Conservation (phyloP, 2,888 invertebrate species). For the Chironomus riparius region DNA sequence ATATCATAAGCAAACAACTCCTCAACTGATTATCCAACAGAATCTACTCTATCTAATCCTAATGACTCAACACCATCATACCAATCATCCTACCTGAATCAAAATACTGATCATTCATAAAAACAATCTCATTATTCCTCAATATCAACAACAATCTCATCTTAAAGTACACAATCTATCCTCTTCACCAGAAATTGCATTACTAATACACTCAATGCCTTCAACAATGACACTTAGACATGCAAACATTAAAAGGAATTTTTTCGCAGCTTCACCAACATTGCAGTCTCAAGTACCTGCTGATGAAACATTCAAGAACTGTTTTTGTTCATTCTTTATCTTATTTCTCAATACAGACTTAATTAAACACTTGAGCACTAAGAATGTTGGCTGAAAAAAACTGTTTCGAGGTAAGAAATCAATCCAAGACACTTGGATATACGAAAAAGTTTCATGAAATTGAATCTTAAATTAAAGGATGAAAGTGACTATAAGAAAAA, state of each 20-base stretch:
- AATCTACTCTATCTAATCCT: too few relatives aligned
- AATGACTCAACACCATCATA: too few relatives aligned
- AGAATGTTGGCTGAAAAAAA: too few relatives aligned
- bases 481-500: too few relatives aligned
- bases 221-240: neutral
- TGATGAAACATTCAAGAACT: slow-evolving; percentile 2
- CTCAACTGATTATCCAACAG: too few relatives aligned
- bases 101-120: too few relatives aligned
- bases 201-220: neutral
- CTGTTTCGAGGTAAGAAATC: too few relatives aligned
- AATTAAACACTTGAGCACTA: neutral
- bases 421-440: too few relatives aligned
- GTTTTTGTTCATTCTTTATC: neutral
- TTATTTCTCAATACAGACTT: neutral
- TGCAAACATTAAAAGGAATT: neutral
- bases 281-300: slow-evolving; percentile 15
- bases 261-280: neutral
- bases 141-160: neutral
- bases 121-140: neutral
- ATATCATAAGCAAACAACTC: too few relatives aligned
- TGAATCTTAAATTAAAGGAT: too few relatives aligned
- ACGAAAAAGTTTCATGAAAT: too few relatives aligned
- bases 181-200: neutral
- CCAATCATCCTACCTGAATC: too few relatives aligned
- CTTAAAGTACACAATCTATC: neutral